These are phyloP conservation scores for Microtus californicus DNA, from an alignment of 2,797 vertebrate species.

Conservation along the genomic window DNA sequence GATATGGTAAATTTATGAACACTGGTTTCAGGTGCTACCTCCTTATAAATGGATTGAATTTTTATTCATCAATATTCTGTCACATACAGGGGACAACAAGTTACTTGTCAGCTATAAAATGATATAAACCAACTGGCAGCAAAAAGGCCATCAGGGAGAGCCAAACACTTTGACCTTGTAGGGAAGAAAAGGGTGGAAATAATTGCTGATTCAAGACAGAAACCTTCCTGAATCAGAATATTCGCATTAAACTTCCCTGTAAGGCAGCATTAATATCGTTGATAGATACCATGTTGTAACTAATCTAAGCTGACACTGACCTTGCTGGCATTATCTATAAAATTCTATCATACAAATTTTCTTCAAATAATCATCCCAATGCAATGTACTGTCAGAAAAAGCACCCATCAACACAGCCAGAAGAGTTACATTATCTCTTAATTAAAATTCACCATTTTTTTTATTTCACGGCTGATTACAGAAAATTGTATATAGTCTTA, in stretches of 20 bases:
- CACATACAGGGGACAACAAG: background rate
- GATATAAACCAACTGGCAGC: background rate
- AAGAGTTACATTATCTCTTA: slow-evolving; percentile 51
- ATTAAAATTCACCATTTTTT: background rate
- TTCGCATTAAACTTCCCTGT: slow-evolving; percentile 69
- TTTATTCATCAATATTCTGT: slow-evolving; percentile 36
- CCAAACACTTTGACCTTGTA: slow-evolving; percentile 61
- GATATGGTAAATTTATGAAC: background rate
- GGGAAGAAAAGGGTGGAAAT: slow-evolving; percentile 3
- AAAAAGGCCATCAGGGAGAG: background rate
- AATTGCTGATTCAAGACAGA: slow-evolving; percentile 78
- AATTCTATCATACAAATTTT: slow-evolving; percentile 68
- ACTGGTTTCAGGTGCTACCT: background rate
- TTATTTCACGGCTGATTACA: background rate
- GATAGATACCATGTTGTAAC: slow-evolving; percentile 78
- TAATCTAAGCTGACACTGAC: slow-evolving; percentile 84
- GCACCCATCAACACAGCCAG: slow-evolving; percentile 46
- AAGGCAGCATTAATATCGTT: slow-evolving; percentile 79
- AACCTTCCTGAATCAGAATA: slow-evolving; percentile 67
- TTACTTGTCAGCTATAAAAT: slow-evolving; percentile 41
- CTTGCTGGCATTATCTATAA: slow-evolving; percentile 75
- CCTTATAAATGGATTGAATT: background rate
- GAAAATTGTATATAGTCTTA: background rate
- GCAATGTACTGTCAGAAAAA: slow-evolving; percentile 25
- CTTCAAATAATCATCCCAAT: slow-evolving; percentile 76